Conservation (phyloP, 2,888 invertebrate genomes). For the Platerodrilus igneus region DNA sequence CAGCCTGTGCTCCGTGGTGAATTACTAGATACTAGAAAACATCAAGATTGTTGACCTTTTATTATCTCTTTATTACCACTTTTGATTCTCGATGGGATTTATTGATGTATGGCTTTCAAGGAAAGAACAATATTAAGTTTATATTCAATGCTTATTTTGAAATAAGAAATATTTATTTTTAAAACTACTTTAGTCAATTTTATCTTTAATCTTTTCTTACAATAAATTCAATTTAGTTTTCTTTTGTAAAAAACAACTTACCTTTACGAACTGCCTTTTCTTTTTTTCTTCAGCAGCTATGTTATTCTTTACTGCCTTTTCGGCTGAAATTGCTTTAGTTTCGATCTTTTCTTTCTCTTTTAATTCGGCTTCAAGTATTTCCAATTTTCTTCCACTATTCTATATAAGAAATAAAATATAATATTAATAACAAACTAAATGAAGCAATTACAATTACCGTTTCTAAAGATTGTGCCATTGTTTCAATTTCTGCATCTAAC, state of each 20-base stretch:
- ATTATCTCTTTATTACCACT: too few relatives aligned
- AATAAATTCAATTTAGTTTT: background rate
- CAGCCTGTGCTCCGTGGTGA: too few relatives aligned
- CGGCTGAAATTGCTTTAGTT: conserved; percentile 59
- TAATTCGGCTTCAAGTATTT: conserved; percentile 59
- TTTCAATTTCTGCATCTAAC: conserved; percentile 57
- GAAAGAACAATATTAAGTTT: too few relatives aligned
- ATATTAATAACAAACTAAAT: conserved; percentile 4
- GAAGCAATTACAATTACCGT: conserved; percentile 48
- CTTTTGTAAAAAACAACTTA: conserved; percentile 11
- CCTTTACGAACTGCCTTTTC: conserved; percentile 60
- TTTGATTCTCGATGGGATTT: too few relatives aligned
- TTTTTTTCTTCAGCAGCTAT: conserved; percentile 66
- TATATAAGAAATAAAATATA: conserved; percentile 38
- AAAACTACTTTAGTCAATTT: too few relatives aligned
- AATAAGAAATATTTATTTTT: too few relatives aligned
- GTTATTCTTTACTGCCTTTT: conserved; percentile 61
- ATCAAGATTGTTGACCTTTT: too few relatives aligned
- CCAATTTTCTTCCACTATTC: conserved; percentile 64
- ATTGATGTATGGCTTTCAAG: too few relatives aligned
- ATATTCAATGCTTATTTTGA: too few relatives aligned
- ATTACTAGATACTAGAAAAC: too few relatives aligned
- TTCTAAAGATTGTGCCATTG: conserved; percentile 62
- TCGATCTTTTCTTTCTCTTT: conserved; percentile 62
- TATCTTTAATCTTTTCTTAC: too few relatives aligned